Conservation (phyloP, 2,113 vertebrate species). For the Suricata suricatta region DNA sequence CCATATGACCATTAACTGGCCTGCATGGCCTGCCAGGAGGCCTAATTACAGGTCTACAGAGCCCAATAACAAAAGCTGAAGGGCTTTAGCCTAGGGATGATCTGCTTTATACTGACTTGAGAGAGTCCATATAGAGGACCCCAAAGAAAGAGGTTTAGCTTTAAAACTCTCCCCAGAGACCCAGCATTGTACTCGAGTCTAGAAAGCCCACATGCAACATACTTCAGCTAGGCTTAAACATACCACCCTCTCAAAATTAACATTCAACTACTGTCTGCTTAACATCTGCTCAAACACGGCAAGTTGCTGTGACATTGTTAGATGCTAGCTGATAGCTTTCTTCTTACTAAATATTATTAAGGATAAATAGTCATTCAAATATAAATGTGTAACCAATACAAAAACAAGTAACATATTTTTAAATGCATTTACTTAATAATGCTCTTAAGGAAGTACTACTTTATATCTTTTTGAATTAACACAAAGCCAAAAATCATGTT, state of each 20-base stretch:
- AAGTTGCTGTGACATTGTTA: slow-evolving; percentile 80
- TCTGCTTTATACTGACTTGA: slow-evolving; percentile 99
- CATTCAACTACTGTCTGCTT: slow-evolving; percentile 96
- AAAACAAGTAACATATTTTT: not conserved
- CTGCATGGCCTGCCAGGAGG: slow-evolving; percentile 96
- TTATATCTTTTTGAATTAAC: not conserved
- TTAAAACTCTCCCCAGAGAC: slow-evolving; percentile 96
- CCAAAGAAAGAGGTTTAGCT: slow-evolving; percentile 94
- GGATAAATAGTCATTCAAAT: slow-evolving; percentile 33
- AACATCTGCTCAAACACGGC: slow-evolving; percentile 94
- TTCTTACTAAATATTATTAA: slow-evolving; percentile 53
- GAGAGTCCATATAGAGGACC: slow-evolving; percentile 97
- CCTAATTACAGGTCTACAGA: slow-evolving; percentile 99
- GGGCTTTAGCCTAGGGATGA: slow-evolving; percentile 99
- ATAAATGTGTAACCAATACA: slow-evolving; percentile 46
- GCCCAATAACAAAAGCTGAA: slow-evolving; percentile 97
- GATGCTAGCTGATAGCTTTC: slow-evolving; percentile 70
- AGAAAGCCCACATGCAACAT: slow-evolving; percentile 89
- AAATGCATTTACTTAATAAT: slow-evolving; percentile 24
- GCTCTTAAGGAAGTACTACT: not conserved
- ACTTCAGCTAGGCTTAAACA: slow-evolving; percentile 94
- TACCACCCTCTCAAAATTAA: slow-evolving; percentile 94
- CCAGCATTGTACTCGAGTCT: slow-evolving; percentile 87
- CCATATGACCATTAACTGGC: slow-evolving; percentile 95
- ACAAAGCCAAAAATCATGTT: slow-evolving; percentile 33